phyloP scores from a whole-genome alignment of 2,113 vertebrate genomes.

The Rhegmatorhina hoffmannsi region DNA sequence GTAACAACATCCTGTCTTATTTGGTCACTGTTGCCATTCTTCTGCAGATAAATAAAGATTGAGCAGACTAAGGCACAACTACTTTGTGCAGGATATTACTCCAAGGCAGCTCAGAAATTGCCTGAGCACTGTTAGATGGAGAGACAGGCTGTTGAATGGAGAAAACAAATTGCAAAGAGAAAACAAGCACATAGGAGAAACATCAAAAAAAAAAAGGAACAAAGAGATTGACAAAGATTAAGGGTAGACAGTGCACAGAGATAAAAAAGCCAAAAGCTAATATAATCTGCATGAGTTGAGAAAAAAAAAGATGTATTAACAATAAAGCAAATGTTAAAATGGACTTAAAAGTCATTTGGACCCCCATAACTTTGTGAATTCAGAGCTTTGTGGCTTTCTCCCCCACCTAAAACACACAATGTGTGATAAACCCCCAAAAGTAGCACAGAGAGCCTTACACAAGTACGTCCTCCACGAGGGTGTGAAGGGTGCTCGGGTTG shows the following conservation, averaged over 20 bases:
- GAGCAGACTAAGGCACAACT: not conserved
- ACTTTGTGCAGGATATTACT: slow-evolving; percentile 29
- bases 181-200: not conserved
- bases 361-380: not conserved
- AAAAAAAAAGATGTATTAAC: not conserved
- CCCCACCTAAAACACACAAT: not conserved
- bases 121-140: not conserved
- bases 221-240: not conserved
- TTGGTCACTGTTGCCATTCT: slow-evolving; percentile 16
- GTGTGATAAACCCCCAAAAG: not conserved
- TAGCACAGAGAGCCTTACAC: slow-evolving; percentile 77
- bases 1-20: slow-evolving; percentile 16
- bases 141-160: not conserved
- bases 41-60: slow-evolving; percentile 22
- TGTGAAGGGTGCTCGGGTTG: slow-evolving; percentile 92
- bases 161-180: not conserved
- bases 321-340: not conserved
- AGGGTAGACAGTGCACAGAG: not conserved
- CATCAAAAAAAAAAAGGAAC: not conserved
- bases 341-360: not conserved
- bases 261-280: not conserved
- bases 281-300: not conserved
- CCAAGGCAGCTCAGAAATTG: slow-evolving; percentile 36
- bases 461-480: slow-evolving; percentile 89
- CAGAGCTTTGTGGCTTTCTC: not conserved